These are phyloP conservation scores for Poeciliopsis retropinna DNA, from an alignment of 2,113 vertebrate genomes.

Conservation along the genomic window DNA sequence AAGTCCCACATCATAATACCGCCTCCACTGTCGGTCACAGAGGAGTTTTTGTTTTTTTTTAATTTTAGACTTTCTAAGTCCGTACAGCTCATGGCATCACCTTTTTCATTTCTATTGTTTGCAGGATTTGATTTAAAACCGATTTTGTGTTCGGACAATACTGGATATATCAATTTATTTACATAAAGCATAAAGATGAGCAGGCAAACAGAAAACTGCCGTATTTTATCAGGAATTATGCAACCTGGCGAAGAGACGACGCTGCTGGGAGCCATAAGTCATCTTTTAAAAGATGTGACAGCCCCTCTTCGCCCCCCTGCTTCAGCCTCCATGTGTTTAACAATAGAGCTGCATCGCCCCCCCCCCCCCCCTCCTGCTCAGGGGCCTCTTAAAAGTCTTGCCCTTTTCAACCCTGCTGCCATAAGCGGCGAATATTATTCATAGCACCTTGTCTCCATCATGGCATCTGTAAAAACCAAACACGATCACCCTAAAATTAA, in stretches of 20 bases:
- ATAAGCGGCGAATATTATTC: conserved; percentile 60
- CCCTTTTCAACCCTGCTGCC: conserved; percentile 59
- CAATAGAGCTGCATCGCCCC: conserved; percentile 48
- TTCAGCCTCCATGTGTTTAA: conserved; percentile 19
- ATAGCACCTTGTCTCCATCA: conserved; percentile 72
- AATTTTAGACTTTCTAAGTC: too few relatives aligned
- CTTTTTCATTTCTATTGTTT: background rate
- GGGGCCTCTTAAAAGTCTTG: conserved; percentile 32
- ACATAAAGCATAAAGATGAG: background rate
- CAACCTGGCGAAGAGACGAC: conserved; percentile 13
- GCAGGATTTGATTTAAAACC: background rate
- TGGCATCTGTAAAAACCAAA: conserved; percentile 70
- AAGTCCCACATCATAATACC: too few relatives aligned
- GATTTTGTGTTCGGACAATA: background rate
- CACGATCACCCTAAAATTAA: conserved; percentile 74
- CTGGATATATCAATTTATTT: too few relatives aligned
- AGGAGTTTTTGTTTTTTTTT: too few relatives aligned
- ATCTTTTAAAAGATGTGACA: conserved; percentile 52
- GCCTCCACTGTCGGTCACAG: too few relatives aligned
- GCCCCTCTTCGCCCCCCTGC: background rate
- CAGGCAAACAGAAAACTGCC: background rate
- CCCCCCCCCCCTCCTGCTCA: conserved; percentile 41
- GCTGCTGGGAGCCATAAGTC: conserved; percentile 53
- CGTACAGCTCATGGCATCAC: too few relatives aligned
- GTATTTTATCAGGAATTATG: conserved; percentile 13